Evolutionary conservation across 2,888 invertebrate species (phyloP).

Genomic region (Nemurella pictetii): DNA sequence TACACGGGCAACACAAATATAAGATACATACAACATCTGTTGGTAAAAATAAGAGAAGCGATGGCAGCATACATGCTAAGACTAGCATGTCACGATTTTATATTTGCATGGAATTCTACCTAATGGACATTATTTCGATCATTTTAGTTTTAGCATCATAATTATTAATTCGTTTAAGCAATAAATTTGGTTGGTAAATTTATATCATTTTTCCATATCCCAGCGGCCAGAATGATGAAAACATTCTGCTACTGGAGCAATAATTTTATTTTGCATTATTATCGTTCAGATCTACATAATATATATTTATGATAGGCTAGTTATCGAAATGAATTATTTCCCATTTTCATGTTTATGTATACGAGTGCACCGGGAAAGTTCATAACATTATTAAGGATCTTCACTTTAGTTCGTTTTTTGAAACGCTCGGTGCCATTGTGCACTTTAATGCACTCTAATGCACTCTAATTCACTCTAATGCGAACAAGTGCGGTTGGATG

Average conservation of each 20-base stretch:
- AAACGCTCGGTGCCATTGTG: background rate
- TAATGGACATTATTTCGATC: background rate
- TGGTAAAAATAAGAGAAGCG: too few relatives aligned
- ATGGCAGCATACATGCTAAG: too few relatives aligned
- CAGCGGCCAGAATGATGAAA: background rate
- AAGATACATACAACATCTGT: slow-evolving; percentile 26
- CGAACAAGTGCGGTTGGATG: too few relatives aligned
- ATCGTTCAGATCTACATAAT: background rate
- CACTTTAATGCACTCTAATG: background rate
- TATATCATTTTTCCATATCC: background rate
- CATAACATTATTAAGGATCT: background rate
- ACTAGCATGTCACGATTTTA: too few relatives aligned
- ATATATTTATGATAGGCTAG: background rate
- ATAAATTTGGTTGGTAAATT: background rate
- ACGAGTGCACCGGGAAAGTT: background rate
- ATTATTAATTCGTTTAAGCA: background rate
- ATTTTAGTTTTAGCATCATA: background rate
- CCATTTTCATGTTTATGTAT: background rate
- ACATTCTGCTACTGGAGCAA: background rate
- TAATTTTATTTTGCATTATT: background rate
- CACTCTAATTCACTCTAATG: background rate
- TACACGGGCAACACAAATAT: slow-evolving; percentile 21
- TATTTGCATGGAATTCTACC: too few relatives aligned
- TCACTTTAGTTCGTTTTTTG: background rate
- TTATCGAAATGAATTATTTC: background rate